These are phyloP conservation scores for Euphonia xanthogaster DNA, from an alignment of 2,797 vertebrate genomes.

Conservation along the genomic window DNA sequence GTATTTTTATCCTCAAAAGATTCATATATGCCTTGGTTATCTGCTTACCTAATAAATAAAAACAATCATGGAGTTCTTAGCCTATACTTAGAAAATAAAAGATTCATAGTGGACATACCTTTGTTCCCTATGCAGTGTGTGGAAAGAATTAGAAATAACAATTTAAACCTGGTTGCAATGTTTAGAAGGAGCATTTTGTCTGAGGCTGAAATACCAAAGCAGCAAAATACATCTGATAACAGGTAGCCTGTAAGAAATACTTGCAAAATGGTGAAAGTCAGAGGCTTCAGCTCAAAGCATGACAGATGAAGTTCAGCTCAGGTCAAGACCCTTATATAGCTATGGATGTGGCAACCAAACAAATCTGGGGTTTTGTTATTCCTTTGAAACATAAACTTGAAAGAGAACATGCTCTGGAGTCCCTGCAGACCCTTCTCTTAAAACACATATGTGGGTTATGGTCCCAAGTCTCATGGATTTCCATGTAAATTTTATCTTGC, in stretches of 20 bases:
- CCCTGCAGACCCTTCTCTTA: background rate
- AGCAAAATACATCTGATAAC: background rate
- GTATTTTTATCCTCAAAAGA: background rate
- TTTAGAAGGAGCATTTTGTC: background rate
- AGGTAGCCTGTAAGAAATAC: background rate
- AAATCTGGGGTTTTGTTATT: background rate
- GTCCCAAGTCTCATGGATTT: background rate
- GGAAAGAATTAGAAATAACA: background rate
- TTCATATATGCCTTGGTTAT: background rate
- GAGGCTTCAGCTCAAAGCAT: background rate
- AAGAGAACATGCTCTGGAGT: background rate
- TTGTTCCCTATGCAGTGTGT: background rate
- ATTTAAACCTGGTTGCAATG: background rate
- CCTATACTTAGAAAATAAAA: background rate
- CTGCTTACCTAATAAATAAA: background rate
- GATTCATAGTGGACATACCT: background rate
- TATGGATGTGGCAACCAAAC: background rate
- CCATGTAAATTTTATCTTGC: background rate
- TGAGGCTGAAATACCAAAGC: background rate
- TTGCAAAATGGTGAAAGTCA: background rate
- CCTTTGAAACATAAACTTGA: background rate
- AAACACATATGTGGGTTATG: rapidly evolving
- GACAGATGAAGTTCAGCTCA: background rate
- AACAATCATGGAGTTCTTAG: background rate
- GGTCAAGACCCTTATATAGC: background rate